Evolutionary conservation across 2,888 invertebrate genomes (phyloP).

Genomic region (Parnassius mnemosyne): DNA sequence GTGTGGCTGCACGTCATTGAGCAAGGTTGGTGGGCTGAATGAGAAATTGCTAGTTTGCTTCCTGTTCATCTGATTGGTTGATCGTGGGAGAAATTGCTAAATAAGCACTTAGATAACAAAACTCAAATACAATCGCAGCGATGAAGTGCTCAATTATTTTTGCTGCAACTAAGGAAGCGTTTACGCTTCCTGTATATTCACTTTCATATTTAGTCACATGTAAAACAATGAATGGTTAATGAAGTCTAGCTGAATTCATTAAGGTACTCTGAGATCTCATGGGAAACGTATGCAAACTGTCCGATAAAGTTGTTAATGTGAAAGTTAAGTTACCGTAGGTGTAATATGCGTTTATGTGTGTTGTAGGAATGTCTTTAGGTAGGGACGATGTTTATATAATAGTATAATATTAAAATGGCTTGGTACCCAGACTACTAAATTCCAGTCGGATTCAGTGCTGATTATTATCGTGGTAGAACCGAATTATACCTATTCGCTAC

Average conservation of each 20-base stretch:
- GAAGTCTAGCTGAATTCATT: no score
- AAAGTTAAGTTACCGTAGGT: neutral
- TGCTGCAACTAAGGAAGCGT: conserved; percentile 10
- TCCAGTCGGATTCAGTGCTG: no score
- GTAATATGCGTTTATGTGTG: neutral
- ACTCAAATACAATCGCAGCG: conserved; percentile 25
- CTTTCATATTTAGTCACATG: neutral
- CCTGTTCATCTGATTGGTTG: conserved; percentile 44
- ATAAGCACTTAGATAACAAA: conserved; percentile 15
- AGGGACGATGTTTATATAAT: neutral
- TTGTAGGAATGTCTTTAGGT: neutral
- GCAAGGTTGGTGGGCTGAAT: conserved; percentile 58
- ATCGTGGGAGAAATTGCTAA: conserved; percentile 50
- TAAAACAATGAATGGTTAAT: no score
- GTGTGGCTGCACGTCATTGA: conserved; percentile 51
- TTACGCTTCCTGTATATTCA: conserved; percentile 12
- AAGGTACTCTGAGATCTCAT: conserved; percentile 4
- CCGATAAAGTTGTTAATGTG: conserved; percentile 7
- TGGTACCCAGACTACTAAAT: no score
- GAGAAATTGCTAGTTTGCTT: conserved; percentile 59
- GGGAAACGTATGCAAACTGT: conserved; percentile 10
- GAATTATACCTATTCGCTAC: no score
- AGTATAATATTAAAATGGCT: no score
- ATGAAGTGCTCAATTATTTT: conserved; percentile 10
- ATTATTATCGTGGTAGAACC: no score